Conservation (phyloP, 2,888 invertebrate species). For the Pheosia tremula region DNA sequence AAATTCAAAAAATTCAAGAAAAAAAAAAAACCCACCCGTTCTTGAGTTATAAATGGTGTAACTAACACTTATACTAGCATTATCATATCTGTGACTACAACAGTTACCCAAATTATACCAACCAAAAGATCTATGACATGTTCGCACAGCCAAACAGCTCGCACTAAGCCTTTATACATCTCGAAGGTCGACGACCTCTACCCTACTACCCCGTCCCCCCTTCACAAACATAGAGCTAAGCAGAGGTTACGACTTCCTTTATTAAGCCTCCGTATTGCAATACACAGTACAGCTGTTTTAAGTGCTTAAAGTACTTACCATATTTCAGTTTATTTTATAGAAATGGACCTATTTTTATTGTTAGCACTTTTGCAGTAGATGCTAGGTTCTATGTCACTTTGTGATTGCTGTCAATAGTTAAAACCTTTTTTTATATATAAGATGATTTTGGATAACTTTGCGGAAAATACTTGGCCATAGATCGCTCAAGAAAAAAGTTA, state of each 20-base stretch:
- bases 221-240: slow-evolving; percentile 2
- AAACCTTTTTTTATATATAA: neutral
- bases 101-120: neutral
- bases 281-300: slow-evolving; percentile 9
- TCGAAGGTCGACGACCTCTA: slow-evolving; percentile 12
- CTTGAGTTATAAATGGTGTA: no score
- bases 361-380: neutral
- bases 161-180: slow-evolving; percentile 22
- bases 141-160: neutral
- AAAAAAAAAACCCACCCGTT: no score
- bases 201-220: slow-evolving; percentile 1
- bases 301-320: slow-evolving; percentile 34
- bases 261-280: slow-evolving; percentile 19
- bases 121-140: neutral
- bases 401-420: neutral
- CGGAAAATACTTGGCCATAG: no score
- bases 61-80: no score
- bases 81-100: no score
- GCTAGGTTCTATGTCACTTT: neutral
- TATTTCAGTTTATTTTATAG: slow-evolving; percentile 21
- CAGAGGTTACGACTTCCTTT: slow-evolving; percentile 15
- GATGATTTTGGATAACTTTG: no score
- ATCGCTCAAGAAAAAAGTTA: no score
- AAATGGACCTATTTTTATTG: neutral
- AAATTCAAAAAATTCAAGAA: no score